Conservation (phyloP, 2,797 vertebrate species). For the Sandelia bainsii region DNA sequence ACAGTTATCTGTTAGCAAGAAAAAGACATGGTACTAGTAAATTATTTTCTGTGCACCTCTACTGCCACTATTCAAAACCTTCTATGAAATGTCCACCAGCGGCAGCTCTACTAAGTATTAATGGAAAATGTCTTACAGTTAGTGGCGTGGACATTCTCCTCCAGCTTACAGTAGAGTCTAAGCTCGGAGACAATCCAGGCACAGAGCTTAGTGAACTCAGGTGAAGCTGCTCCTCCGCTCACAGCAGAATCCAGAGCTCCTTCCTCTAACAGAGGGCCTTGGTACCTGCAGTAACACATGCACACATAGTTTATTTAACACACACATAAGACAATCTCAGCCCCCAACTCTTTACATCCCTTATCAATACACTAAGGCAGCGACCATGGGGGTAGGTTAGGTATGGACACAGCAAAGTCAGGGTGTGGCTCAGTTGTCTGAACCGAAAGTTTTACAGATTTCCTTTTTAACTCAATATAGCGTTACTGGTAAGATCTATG, state of each 20-base stretch:
- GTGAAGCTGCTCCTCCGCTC: conserved; percentile 89
- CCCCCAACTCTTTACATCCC: not conserved
- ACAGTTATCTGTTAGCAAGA: not conserved
- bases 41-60: not conserved
- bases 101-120: not conserved
- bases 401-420: not conserved
- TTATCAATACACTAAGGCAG: not conserved
- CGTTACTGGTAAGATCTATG: not conserved
- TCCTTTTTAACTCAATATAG: not conserved
- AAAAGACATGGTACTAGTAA: not conserved
- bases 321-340: not conserved
- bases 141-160: conserved; percentile 97
- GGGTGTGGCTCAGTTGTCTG: not conserved
- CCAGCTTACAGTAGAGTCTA: conserved; percentile 91
- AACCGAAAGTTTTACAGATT: not conserved
- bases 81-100: not conserved
- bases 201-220: conserved; percentile 97
- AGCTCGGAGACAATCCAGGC: conserved; percentile 95
- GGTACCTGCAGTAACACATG: conserved; percentile 87
- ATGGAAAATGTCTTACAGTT: conserved; percentile 88
- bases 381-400: not conserved
- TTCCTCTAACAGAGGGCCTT: conserved; percentile 94
- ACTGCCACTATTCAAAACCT: not conserved
- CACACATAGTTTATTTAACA: not conserved
- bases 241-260: conserved; percentile 90